Conservation (phyloP, 1,140 invertebrate species). For the Cydia strobilella region DNA sequence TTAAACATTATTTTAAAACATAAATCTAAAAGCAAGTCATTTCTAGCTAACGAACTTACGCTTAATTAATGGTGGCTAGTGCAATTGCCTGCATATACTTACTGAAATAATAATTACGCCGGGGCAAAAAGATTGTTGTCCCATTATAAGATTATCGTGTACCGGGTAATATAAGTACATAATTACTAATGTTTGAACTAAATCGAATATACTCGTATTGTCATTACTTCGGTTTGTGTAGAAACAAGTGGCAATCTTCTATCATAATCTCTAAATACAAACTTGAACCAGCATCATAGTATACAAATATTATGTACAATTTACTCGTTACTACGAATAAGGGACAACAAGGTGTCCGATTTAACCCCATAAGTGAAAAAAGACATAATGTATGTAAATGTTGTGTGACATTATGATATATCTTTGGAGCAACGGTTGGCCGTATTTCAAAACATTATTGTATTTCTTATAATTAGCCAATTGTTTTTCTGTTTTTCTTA, state of each 20-base stretch:
- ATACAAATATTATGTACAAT: background rate
- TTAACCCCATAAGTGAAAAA: background rate
- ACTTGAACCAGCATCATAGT: background rate
- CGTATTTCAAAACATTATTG: background rate
- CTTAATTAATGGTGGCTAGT: slow-evolving; percentile 27
- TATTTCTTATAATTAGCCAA: background rate
- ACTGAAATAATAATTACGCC: too few species aligned
- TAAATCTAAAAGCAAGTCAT: background rate
- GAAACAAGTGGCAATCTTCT: too few species aligned
- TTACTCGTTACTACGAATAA: background rate
- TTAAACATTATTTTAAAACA: background rate
- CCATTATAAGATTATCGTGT: background rate
- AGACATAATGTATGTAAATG: background rate
- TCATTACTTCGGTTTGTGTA: too few species aligned
- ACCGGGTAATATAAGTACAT: too few species aligned
- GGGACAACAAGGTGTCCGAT: background rate
- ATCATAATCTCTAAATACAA: background rate
- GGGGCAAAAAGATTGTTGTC: background rate
- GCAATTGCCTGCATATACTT: slow-evolving; percentile 9
- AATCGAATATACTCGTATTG: too few species aligned
- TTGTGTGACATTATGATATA: background rate
- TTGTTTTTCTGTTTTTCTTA: too few species aligned
- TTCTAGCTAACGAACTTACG: background rate
- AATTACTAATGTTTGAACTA: too few species aligned
- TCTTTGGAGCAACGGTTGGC: background rate